A percentile compares a stretch with the other conserved stretches of the same genome.
phyloP scores from a whole-genome alignment of 2,113 vertebrate species.

The Bettongia penicillata region DNA sequence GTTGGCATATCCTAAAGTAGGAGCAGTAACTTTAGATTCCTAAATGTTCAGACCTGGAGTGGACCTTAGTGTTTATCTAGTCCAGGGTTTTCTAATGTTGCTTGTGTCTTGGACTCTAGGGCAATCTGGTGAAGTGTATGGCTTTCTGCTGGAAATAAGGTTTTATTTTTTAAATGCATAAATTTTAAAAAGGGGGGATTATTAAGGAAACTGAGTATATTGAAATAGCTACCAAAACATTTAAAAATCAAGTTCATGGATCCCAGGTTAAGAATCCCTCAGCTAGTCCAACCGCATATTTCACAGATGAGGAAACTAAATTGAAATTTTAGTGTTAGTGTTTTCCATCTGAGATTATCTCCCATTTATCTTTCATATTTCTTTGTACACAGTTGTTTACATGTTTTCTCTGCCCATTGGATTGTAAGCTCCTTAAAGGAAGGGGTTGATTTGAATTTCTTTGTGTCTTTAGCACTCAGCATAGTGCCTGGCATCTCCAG shows the following conservation, averaged over 20 bases:
- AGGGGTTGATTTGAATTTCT: not conserved
- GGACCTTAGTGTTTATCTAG: not conserved
- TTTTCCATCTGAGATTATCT: not conserved
- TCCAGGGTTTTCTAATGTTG: not conserved
- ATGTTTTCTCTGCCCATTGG: not conserved
- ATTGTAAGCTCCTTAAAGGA: not conserved
- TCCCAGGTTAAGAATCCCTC: not conserved
- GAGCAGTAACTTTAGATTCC: too few species aligned
- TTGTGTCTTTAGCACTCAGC: too few species aligned
- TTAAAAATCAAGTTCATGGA: not conserved
- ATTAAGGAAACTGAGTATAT: too few species aligned
- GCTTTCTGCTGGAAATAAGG: not conserved
- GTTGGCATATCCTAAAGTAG: not conserved
- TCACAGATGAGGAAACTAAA: not conserved
- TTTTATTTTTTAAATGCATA: not conserved
- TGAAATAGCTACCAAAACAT: not conserved
- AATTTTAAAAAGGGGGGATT: not conserved
- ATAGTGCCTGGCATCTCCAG: not conserved
- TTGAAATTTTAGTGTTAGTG: not conserved
- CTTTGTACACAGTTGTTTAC: not conserved
- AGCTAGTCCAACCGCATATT: not conserved
- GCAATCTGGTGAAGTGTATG: not conserved
- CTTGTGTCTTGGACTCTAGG: not conserved
- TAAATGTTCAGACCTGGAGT: not conserved
- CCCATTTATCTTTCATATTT: not conserved